Evolutionary conservation across 2,888 invertebrate genomes (phyloP).

Genomic region (Tetheella fluctuosa): DNA sequence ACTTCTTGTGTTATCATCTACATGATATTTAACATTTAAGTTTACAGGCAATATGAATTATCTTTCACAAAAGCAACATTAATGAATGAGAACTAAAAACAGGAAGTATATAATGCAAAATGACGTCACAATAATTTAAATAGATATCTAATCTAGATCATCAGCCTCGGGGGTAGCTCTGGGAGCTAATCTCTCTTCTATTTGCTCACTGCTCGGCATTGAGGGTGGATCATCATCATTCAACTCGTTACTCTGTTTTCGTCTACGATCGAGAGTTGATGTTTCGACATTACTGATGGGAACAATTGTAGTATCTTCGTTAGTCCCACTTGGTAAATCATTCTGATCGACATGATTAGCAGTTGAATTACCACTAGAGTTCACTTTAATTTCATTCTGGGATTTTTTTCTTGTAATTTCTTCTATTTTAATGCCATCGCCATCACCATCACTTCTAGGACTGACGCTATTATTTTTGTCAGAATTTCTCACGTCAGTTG

Average conservation of each 20-base stretch:
- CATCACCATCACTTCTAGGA: conserved; percentile 44
- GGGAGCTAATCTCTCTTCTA: conserved; percentile 46
- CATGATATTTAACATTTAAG: conserved; percentile 17
- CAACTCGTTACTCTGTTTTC: conserved; percentile 43
- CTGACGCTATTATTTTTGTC: conserved; percentile 48
- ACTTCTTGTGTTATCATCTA: conserved; percentile 15
- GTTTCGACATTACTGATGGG: conserved; percentile 45
- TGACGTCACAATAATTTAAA: conserved; percentile 44
- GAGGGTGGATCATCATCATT: conserved; percentile 51
- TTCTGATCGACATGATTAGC: conserved; percentile 35
- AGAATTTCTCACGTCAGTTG: conserved; percentile 28
- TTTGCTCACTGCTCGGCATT: conserved; percentile 27
- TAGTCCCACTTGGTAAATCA: conserved; percentile 40
- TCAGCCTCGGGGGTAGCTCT: conserved; percentile 68
- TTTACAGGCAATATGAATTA: conserved; percentile 16
- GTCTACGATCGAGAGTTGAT: conserved; percentile 71
- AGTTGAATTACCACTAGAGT: conserved; percentile 44
- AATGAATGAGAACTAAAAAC: conserved; percentile 46
- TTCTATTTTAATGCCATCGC: conserved; percentile 63
- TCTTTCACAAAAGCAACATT: conserved; percentile 12
- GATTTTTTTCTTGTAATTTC: conserved; percentile 64
- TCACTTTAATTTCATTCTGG: conserved; percentile 44
- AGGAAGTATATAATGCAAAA: conserved; percentile 46
- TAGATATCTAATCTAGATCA: conserved; percentile 63
- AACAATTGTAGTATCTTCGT: conserved; percentile 33